Evolutionary conservation across 2,113 vertebrate genomes (phyloP).

Genomic region (Oceanites oceanicus): DNA sequence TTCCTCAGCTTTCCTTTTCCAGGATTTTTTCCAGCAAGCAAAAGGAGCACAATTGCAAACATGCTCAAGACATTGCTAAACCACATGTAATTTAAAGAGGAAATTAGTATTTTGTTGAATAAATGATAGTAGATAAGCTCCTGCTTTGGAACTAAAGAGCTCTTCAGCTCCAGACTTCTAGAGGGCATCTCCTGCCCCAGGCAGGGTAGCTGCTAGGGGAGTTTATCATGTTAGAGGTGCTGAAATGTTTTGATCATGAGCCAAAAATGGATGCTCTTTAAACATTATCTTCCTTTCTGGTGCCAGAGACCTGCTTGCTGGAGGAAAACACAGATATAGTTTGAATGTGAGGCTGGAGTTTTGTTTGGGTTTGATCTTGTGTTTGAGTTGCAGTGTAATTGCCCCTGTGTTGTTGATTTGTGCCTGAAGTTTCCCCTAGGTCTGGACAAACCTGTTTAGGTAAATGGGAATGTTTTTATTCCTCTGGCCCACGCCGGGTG

Average conservation of each 20-base stretch:
- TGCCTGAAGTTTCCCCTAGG: background rate
- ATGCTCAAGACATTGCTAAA: background rate
- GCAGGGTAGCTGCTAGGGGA: background rate
- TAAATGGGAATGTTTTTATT: background rate
- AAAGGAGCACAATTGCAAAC: background rate
- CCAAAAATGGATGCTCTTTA: background rate
- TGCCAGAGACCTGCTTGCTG: background rate
- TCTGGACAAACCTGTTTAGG: background rate
- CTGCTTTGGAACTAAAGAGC: background rate
- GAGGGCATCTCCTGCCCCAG: background rate
- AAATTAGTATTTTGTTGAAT: conserved; percentile 25
- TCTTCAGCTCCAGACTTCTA: background rate
- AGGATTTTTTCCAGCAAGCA: background rate
- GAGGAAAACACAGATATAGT: background rate
- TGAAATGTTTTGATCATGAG: background rate
- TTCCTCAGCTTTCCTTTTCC: background rate
- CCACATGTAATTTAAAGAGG: background rate
- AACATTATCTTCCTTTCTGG: background rate
- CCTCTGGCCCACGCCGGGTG: background rate
- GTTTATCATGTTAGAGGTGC: background rate
- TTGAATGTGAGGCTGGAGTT: background rate
- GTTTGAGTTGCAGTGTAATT: background rate
- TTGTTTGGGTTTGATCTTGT: conserved; percentile 4
- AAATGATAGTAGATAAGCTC: background rate
- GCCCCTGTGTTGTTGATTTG: background rate